These are phyloP conservation scores for Aromia moschata DNA, from an alignment of 2,888 invertebrate genomes.

Conservation along the genomic window DNA sequence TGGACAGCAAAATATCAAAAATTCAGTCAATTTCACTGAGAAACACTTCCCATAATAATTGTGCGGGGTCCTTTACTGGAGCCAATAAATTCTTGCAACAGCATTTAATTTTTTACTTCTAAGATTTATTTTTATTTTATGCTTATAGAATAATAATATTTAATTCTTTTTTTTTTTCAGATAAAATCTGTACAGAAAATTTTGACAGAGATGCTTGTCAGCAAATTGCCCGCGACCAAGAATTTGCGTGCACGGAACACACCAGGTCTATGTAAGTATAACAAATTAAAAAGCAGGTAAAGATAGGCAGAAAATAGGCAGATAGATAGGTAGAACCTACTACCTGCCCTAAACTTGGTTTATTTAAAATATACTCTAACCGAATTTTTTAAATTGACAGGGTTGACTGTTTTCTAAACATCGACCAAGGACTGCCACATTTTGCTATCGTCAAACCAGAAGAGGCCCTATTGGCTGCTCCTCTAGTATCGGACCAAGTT, in stretches of 20 bases:
- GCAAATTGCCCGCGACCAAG: slow-evolving; percentile 45
- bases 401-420: slow-evolving; percentile 69
- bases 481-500: slow-evolving; percentile 61
- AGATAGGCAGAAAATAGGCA: neutral
- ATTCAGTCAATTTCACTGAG: no score
- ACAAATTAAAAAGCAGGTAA: neutral
- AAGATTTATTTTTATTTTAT: no score
- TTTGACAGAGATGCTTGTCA: slow-evolving; percentile 43
- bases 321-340: neutral
- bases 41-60: no score
- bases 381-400: slow-evolving; percentile 57
- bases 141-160: no score
- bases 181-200: slow-evolving; percentile 46
- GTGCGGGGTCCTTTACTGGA: no score
- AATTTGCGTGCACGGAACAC: slow-evolving; percentile 40
- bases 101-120: no score
- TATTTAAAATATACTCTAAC: no score
- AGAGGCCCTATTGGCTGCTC: slow-evolving; percentile 67
- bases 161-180: slow-evolving; percentile 40
- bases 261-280: slow-evolving; percentile 44
- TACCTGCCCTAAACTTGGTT: no score
- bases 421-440: slow-evolving; percentile 66
- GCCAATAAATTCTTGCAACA: no score
- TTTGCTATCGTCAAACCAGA: slow-evolving; percentile 71
- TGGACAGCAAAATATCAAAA: no score